phyloP scores from a whole-genome alignment of 2,888 invertebrate species.

The Neoitamus cyanurus region DNA sequence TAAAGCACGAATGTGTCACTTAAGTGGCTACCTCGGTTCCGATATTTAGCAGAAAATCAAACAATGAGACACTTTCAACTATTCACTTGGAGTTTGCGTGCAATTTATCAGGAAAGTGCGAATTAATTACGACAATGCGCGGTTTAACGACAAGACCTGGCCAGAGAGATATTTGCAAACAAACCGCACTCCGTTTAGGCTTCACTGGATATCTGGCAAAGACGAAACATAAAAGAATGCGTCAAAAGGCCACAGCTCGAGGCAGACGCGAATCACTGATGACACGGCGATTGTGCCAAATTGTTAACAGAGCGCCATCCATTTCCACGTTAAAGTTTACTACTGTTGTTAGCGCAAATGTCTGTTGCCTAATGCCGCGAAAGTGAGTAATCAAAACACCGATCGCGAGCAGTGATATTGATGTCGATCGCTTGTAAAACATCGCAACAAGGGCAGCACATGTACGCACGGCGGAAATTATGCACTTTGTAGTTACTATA shows the following conservation, averaged over 20 bases:
- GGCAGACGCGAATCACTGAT: not conserved
- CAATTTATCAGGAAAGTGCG: not conserved
- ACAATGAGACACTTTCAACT: not conserved
- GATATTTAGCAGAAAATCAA: not conserved
- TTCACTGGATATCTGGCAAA: not conserved
- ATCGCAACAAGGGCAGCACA: constrained; percentile 12
- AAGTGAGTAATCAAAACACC: constrained; percentile 22
- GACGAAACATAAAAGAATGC: not conserved
- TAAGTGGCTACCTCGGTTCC: not conserved
- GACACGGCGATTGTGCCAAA: not conserved
- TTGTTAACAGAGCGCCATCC: not conserved
- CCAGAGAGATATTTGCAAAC: not conserved
- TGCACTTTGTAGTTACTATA: not conserved
- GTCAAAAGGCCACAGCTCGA: not conserved
- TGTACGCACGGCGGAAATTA: not conserved
- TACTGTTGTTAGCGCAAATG: constrained; percentile 21
- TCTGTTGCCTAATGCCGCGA: constrained; percentile 10
- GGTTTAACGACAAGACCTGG: not conserved
- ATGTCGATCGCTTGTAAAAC: constrained; percentile 41
- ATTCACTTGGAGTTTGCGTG: not conserved
- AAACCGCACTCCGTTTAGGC: not conserved
- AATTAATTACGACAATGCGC: not conserved
- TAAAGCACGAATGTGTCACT: not conserved
- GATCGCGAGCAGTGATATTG: not conserved
- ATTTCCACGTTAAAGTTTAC: constrained; percentile 10